Conservation (phyloP, 2,888 invertebrate genomes). For the Selenia dentaria region DNA sequence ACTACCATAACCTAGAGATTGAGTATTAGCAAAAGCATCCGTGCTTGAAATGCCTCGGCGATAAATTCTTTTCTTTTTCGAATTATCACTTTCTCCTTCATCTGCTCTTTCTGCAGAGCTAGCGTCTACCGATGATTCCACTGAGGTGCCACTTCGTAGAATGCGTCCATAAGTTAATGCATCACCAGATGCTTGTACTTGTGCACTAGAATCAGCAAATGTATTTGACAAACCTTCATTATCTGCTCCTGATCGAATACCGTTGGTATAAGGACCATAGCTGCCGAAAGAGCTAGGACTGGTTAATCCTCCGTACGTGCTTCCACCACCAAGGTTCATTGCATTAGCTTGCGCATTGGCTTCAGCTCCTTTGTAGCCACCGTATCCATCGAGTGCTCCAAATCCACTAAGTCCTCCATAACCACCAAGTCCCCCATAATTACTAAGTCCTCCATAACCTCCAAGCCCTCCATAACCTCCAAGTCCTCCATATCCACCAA, state of each 20-base stretch:
- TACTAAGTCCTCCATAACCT: too few species aligned
- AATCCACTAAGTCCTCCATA: conserved; percentile 4
- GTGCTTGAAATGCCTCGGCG: background rate
- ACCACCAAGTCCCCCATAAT: background rate
- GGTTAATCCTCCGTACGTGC: too few species aligned
- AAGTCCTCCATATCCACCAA: too few species aligned
- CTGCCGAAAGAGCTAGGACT: conserved; percentile 4
- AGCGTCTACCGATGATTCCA: background rate
- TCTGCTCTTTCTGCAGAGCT: background rate
- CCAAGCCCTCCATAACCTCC: too few species aligned
- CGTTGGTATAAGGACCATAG: background rate
- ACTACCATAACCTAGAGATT: background rate
- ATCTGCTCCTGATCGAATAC: background rate
- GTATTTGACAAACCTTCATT: background rate
- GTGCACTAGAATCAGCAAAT: background rate
- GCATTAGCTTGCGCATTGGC: too few species aligned
- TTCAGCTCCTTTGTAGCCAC: background rate
- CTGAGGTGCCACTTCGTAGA: background rate
- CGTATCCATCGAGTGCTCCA: background rate
- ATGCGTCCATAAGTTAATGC: background rate
- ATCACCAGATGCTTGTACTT: background rate
- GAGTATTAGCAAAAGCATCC: background rate
- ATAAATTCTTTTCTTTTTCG: background rate
- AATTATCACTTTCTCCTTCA: background rate
- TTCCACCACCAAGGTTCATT: too few species aligned